A percentile compares a stretch with the other conserved stretches of the same genome.
Evolutionary conservation across 2,797 vertebrate genomes (phyloP).

Genomic region (Coendou prehensilis): DNA sequence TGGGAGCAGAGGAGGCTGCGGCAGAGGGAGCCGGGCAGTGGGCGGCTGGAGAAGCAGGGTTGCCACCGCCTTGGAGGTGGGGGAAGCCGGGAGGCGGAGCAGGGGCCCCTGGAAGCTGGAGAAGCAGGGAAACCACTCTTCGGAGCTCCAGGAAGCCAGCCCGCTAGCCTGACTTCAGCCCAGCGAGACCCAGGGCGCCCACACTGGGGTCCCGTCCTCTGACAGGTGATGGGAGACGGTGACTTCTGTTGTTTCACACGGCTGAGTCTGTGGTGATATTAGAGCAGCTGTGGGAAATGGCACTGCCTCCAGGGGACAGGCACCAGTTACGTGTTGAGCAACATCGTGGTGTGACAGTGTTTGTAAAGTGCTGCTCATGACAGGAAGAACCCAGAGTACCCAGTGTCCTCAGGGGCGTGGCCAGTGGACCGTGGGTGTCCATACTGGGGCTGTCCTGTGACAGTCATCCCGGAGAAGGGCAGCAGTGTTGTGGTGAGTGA

Average conservation of each 20-base stretch:
- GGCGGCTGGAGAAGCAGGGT: background rate
- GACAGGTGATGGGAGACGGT: rapidly evolving
- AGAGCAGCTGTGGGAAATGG: background rate
- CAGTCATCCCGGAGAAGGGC: background rate
- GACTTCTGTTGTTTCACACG: background rate
- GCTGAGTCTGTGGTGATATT: background rate
- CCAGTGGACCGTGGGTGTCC: rapidly evolving
- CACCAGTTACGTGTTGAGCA: background rate
- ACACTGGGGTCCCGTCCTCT: rapidly evolving
- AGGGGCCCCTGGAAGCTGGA: background rate
- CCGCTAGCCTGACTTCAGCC: background rate
- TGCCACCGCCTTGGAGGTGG: background rate
- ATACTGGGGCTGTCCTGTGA: too few relatives aligned
- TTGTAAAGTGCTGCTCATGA: too few relatives aligned
- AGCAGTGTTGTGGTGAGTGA: background rate
- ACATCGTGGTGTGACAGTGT: background rate
- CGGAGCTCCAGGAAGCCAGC: too few relatives aligned
- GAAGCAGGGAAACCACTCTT: background rate
- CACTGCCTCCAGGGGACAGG: background rate
- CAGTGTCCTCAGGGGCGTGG: background rate
- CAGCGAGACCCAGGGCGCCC: background rate
- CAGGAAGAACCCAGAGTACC: background rate
- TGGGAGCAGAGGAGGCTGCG: background rate
- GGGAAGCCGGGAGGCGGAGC: background rate
- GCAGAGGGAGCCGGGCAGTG: rapidly evolving